A percentile compares a stretch with the other conserved stretches of the same genome.
Conservation (phyloP, 2,113 vertebrate genomes). For the Crotalus tigris region DNA sequence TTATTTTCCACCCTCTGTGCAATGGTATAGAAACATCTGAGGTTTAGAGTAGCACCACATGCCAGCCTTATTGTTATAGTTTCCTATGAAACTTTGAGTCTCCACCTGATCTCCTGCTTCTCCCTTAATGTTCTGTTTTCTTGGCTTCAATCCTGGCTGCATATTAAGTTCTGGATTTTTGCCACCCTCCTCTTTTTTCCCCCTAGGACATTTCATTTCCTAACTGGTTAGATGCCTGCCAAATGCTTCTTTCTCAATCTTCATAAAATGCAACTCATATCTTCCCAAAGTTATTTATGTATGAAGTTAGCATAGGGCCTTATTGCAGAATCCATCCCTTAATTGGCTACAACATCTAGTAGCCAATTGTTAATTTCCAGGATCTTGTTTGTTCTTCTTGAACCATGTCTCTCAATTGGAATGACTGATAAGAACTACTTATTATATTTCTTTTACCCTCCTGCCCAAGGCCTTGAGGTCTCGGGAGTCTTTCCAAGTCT, state of each 20-base stretch:
- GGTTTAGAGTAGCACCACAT: not conserved
- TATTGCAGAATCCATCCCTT: not conserved
- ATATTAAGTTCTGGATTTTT: not conserved
- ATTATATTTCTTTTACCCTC: not conserved
- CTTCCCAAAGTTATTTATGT: not conserved
- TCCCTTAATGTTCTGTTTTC: not conserved
- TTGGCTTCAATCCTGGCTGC: not conserved
- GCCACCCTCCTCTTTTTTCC: not conserved
- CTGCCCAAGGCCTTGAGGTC: not conserved
- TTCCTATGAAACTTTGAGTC: not conserved
- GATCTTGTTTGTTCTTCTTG: not conserved
- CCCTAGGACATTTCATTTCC: not conserved
- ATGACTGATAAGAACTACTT: not conserved
- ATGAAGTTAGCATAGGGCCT: not conserved
- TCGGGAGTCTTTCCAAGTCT: not conserved
- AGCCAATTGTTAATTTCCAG: not conserved
- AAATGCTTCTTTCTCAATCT: not conserved
- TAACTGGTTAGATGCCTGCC: not conserved
- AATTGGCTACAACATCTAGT: not conserved
- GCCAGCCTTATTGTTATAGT: not conserved
- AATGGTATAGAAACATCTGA: not conserved
- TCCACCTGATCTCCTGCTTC: not conserved
- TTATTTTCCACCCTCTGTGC: not conserved
- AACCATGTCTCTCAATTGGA: not conserved
- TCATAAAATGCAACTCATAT: not conserved